Conservation (phyloP, 2,888 invertebrate species). For the Apodemia duryi region DNA sequence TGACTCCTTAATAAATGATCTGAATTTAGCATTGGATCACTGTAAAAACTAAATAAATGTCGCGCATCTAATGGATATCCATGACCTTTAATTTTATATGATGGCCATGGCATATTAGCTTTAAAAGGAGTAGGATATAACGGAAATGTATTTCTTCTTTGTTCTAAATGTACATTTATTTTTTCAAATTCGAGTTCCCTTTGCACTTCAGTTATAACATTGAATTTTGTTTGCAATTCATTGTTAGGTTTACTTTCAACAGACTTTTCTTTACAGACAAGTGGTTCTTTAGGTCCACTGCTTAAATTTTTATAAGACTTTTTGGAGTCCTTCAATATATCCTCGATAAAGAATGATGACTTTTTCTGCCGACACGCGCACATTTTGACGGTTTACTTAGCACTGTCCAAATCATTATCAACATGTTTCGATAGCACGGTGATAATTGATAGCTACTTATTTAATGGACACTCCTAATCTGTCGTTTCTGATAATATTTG, state of each 20-base stretch:
- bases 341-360: constrained; percentile 65
- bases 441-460: constrained; percentile 75
- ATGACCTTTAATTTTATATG: constrained; percentile 48
- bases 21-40: constrained; percentile 54
- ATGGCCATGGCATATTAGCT: constrained; percentile 48
- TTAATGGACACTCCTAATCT: constrained; percentile 66
- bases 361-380: constrained; percentile 69
- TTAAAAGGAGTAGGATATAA: constrained; percentile 61
- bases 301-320: constrained; percentile 50
- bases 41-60: constrained; percentile 51
- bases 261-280: constrained; percentile 38
- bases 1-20: constrained; percentile 58
- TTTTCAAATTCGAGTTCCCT: constrained; percentile 45
- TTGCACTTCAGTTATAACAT: constrained; percentile 44
- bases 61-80: constrained; percentile 39
- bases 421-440: constrained; percentile 52
- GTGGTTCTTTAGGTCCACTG: constrained; percentile 47
- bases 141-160: constrained; percentile 60
- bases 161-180: constrained; percentile 44
- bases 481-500: constrained; percentile 36
- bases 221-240: constrained; percentile 36
- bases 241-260: constrained; percentile 16
- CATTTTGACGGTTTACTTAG: constrained; percentile 51
- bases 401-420: constrained; percentile 68
- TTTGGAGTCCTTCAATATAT: constrained; percentile 57